phyloP scores from a whole-genome alignment of 2,113 vertebrate genomes.

The Tetraodon nigroviridis region DNA sequence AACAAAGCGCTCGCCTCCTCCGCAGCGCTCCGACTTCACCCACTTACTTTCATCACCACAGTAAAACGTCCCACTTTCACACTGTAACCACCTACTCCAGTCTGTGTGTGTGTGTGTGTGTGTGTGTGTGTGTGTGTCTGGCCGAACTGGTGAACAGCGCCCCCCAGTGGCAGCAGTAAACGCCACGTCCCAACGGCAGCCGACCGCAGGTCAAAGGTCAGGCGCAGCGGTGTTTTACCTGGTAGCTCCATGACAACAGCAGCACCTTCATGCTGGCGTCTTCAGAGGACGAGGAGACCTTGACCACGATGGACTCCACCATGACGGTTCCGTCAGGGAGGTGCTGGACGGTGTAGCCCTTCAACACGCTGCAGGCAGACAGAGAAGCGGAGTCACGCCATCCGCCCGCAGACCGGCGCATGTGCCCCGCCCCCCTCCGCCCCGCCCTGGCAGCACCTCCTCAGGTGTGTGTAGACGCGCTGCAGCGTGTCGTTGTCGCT shows the following conservation, averaged over 20 bases:
- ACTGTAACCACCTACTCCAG: no score
- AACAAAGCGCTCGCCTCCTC: conserved; percentile 2
- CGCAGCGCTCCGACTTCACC: no score
- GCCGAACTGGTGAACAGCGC: no score
- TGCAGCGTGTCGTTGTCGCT: conserved; percentile 85
- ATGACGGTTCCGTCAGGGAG: conserved; percentile 92
- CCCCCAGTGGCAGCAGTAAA: no score
- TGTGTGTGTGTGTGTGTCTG: no score
- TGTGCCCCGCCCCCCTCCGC: neutral
- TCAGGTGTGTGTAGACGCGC: conserved; percentile 87
- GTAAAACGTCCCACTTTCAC: no score
- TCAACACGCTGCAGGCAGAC: conserved; percentile 75
- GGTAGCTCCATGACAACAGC: conserved; percentile 96
- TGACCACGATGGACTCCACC: conserved; percentile 94
- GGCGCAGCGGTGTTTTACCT: conserved; percentile 71
- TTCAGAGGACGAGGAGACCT: conserved; percentile 86
- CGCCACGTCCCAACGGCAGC: no score
- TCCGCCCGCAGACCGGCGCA: neutral
- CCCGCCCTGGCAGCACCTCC: conserved; percentile 69
- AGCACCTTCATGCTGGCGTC: conserved; percentile 87
- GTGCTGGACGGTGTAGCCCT: conserved; percentile 90
- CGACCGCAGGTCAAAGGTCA: no score
- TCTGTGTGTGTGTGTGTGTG: no score
- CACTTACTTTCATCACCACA: neutral
- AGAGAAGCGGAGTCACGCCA: neutral